Base-by-base conservation (phyloP, 2,113 vertebrate genomes). In the Neomonachus schauinslandi region DNA sequence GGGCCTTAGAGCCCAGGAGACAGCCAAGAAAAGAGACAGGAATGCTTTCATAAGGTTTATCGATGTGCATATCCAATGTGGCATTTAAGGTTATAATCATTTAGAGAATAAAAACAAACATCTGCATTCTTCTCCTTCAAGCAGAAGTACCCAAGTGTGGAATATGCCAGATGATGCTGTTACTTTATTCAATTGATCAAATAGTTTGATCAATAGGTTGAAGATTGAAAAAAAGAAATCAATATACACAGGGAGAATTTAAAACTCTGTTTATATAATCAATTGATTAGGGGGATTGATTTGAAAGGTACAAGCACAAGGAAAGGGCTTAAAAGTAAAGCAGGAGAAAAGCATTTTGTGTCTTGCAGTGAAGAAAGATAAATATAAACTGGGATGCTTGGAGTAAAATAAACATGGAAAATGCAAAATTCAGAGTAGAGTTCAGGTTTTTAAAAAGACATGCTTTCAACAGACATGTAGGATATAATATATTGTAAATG, bases 141-240 rank as follows among this genome's bases (percentile, higher is more conserved):
- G 46, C 26, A 51, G 21, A 85, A 51, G 42, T 69, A 8, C 55
- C 81, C 74, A 65, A 33, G 61, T 76, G 91, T 42, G 21, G 87
- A 67, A 49, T 36, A 31, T 5, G 57, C 22, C 39, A 39, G 83
- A 31, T 1, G 39, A 90, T 11, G 16, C 3, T 33, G 28, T 51
- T 67, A 33, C 26, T 77, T 79, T 18, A 61, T 33, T 77, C 57
- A 57, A 0, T 51, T 14, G 89, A 59, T 93, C 92, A 83, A 53
- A 69, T n/a, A 22, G 76, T 39, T 69, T 95, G 84, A 87, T 96
- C 96, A 55, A 83, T 90, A 91, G 69, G 59, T 69, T 59, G 94
- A 94, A 89, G 74, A 96, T 7, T 80, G 96, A 89, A 89, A 81
- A 93, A 80, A 80, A 96, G 42, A 90, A 96, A 97, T 98, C 96